These are phyloP conservation scores for Rhyacichthys aspro DNA, from an alignment of 2,797 vertebrate species.

Conservation along the genomic window DNA sequence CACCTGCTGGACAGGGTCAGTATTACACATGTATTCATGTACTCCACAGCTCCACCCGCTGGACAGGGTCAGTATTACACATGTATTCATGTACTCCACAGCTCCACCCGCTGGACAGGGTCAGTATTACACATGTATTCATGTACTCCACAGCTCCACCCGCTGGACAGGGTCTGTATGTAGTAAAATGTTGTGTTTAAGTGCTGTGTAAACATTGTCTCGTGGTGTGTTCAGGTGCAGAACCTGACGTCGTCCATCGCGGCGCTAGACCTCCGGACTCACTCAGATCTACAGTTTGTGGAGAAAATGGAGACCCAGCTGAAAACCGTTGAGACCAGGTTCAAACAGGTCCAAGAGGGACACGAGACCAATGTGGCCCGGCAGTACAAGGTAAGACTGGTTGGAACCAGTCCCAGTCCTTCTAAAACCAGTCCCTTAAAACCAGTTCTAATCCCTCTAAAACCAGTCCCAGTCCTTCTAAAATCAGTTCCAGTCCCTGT, in stretches of 20 bases:
- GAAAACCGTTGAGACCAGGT: constrained; percentile 91
- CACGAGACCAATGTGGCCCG: constrained; percentile 91
- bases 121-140: too few relatives aligned
- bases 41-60: too few relatives aligned
- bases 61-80: too few relatives aligned
- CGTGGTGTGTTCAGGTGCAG: constrained; percentile 83
- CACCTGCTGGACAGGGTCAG: constrained; percentile 94
- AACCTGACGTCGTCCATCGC: constrained; percentile 97
- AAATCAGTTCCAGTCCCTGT: too few relatives aligned
- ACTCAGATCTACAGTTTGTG: constrained; percentile 93
- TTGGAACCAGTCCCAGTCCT: not conserved
- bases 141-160: too few relatives aligned
- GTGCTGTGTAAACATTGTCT: not conserved
- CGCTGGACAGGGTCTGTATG: too few relatives aligned
- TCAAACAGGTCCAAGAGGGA: constrained; percentile 93
- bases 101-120: too few relatives aligned
- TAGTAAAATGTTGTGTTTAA: too few relatives aligned
- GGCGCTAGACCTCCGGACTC: constrained; percentile 92
- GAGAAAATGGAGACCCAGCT: constrained; percentile 96
- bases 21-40: too few relatives aligned
- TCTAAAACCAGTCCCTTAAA: too few relatives aligned
- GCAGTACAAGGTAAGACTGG: constrained; percentile 90
- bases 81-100: too few relatives aligned
- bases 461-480: too few relatives aligned
- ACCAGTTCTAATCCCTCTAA: constrained; percentile 4